phyloP scores from a whole-genome alignment of 1,140 invertebrate species.

The honey bee (Apis mellifera) region DNA sequence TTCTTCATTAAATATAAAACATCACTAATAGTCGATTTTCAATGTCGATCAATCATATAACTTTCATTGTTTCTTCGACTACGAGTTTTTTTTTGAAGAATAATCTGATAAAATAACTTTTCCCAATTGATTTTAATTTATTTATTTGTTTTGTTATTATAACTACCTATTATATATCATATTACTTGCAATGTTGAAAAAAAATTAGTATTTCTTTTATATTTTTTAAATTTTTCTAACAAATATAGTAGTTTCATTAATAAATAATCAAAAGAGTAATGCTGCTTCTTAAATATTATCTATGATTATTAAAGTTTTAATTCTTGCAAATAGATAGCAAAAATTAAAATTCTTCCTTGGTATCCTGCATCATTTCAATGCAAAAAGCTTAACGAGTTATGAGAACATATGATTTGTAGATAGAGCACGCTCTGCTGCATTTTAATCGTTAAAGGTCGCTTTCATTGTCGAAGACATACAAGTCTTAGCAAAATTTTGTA shows the following conservation, averaged over 20 bases:
- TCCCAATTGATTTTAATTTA: no score
- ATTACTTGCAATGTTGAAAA: no score
- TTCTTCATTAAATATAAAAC: not conserved
- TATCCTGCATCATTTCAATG: not conserved
- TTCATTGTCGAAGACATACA: not conserved
- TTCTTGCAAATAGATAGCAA: not conserved
- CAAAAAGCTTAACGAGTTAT: constrained; percentile 28
- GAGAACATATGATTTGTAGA: constrained; percentile 12
- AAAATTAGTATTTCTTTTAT: no score
- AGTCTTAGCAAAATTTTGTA: not conserved
- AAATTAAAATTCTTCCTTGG: constrained; percentile 16
- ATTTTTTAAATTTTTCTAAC: no score
- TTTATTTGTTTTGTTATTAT: no score
- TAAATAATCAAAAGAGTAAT: no score
- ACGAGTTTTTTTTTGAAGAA: no score
- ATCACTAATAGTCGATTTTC: not conserved
- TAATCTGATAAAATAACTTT: no score
- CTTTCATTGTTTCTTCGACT: not conserved
- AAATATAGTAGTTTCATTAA: no score
- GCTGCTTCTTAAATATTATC: no score
- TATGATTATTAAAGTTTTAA: no score
- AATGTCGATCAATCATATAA: not conserved
- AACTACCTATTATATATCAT: no score
- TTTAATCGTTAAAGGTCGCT: not conserved
- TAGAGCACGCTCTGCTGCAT: constrained; percentile 8